Percentiles rank a stretch among this genome's conserved stretches.
phyloP scores from a whole-genome alignment of 1,140 invertebrate species.

The Pachypeltis micranthus region DNA sequence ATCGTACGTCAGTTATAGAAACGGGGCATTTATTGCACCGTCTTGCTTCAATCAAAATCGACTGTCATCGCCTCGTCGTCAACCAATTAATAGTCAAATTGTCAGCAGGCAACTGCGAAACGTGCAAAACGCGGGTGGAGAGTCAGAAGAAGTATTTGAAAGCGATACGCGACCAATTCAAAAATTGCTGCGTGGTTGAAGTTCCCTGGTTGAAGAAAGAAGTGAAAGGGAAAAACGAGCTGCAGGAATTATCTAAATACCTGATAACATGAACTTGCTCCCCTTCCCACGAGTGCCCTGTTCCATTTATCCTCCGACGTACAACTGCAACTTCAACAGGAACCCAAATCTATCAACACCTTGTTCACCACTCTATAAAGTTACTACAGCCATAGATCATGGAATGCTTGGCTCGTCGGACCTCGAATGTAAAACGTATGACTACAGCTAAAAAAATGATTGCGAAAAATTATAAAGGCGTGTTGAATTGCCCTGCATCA shows the following conservation, averaged over 20 bases:
- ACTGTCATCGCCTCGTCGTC: slow-evolving; percentile 94
- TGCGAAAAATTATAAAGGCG: too few species aligned
- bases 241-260: slow-evolving; percentile 81
- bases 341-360: too few species aligned
- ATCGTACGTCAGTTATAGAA: slow-evolving; percentile 97
- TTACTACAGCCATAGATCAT: too few species aligned
- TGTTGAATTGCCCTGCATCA: too few species aligned
- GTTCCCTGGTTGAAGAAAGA: slow-evolving; percentile 88
- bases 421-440: too few species aligned
- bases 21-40: slow-evolving; percentile 92
- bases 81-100: slow-evolving; percentile 60
- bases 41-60: slow-evolving; percentile 88
- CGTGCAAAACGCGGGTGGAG: slow-evolving; percentile 78
- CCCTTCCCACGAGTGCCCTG: too few species aligned
- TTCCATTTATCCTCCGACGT: too few species aligned
- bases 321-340: too few species aligned
- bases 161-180: slow-evolving; percentile 93
- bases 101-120: slow-evolving; percentile 55
- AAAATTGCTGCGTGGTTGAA: slow-evolving; percentile 96
- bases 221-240: slow-evolving; percentile 80
- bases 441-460: too few species aligned
- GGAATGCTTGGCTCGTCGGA: too few species aligned
- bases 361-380: too few species aligned
- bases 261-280: slow-evolving; percentile 52
- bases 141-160: slow-evolving; percentile 95